These are phyloP conservation scores for Oenanthe oenanthe DNA, from an alignment of 2,113 vertebrate species.

Conservation along the genomic window DNA sequence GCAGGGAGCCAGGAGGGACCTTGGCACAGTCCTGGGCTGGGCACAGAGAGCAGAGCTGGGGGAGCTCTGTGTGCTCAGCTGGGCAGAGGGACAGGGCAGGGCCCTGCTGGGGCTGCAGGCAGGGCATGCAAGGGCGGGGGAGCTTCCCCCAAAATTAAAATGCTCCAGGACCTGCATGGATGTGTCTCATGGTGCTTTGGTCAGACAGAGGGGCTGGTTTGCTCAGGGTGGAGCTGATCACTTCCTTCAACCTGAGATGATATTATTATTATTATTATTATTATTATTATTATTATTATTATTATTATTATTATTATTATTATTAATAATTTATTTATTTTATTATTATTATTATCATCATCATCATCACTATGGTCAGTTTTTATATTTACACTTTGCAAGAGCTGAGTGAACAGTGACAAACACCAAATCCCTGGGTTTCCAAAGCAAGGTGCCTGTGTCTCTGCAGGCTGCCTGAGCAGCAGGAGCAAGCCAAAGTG, in stretches of 20 bases:
- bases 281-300: too few relatives aligned
- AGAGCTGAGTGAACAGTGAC: neutral
- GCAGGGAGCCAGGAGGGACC: neutral
- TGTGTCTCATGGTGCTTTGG: neutral
- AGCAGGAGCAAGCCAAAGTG: neutral
- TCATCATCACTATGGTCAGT: neutral
- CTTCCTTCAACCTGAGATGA: neutral
- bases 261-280: neutral
- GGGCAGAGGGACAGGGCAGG: neutral
- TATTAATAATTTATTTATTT: too few relatives aligned
- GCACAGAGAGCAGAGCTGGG: neutral
- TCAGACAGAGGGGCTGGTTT: neutral
- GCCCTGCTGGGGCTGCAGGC: neutral
- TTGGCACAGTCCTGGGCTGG: neutral
- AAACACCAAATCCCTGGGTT: neutral
- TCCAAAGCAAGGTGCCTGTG: neutral
- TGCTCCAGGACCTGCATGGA: accelerated
- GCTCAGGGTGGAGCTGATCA: neutral
- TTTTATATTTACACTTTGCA: neutral
- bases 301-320: too few relatives aligned
- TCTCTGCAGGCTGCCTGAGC: neutral
- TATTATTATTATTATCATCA: too few relatives aligned
- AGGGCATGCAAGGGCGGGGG: neutral
- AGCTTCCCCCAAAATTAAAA: neutral
- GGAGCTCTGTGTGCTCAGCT: neutral